A percentile compares a stretch with the other conserved stretches of the same genome.
These are phyloP conservation scores for Hyposoter didymator DNA, from an alignment of 2,888 invertebrate genomes.

Conservation along the genomic window DNA sequence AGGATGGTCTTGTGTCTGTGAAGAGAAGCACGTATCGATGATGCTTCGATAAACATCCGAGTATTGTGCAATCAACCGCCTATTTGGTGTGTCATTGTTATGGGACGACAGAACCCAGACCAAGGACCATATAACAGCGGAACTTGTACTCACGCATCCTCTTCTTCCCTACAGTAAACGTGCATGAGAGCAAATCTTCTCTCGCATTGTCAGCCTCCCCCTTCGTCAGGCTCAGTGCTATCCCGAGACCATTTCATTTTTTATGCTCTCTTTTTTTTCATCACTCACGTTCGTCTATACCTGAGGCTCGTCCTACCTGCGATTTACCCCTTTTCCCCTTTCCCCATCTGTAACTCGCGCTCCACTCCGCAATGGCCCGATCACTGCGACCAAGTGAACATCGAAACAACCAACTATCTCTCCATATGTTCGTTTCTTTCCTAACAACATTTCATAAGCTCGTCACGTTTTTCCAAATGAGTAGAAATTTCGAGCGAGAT, in stretches of 20 bases:
- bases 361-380: not conserved
- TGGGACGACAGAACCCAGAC: slow-evolving; percentile 38
- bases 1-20: slow-evolving; percentile 23
- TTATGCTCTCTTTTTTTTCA: slow-evolving; percentile 68
- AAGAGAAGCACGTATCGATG: slow-evolving; percentile 78
- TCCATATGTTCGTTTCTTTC: not conserved
- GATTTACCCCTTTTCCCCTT: slow-evolving; percentile 64
- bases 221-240: slow-evolving; percentile 36
- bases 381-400: slow-evolving; percentile 4
- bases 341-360: slow-evolving; percentile 60
- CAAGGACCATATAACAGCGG: slow-evolving; percentile 65
- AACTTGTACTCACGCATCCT: slow-evolving; percentile 81
- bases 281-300: slow-evolving; percentile 67
- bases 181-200: slow-evolving; percentile 64
- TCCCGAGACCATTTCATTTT: slow-evolving; percentile 66
- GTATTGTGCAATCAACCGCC: slow-evolving; percentile 84
- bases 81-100: slow-evolving; percentile 83
- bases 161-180: slow-evolving; percentile 70
- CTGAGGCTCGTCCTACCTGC: slow-evolving; percentile 56
- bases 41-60: slow-evolving; percentile 83
- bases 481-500: no score
- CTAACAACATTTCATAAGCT: not conserved
- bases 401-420: slow-evolving; percentile 7
- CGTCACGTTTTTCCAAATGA: not conserved
- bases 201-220: slow-evolving; percentile 66